Conservation (phyloP, 2,888 invertebrate genomes). For the Cataglyphis albicans region DNA sequence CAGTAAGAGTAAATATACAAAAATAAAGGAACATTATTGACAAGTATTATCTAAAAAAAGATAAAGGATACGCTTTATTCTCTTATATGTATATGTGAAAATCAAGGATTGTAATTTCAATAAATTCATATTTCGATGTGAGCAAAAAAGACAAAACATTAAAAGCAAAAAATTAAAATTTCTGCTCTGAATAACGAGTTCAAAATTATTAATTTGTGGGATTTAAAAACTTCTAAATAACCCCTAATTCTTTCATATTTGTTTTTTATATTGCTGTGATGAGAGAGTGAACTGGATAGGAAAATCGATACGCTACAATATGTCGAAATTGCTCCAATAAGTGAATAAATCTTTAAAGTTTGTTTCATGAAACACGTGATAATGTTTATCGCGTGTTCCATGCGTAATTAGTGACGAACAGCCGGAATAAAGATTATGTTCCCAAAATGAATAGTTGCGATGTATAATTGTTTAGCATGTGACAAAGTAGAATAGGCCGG, state of each 20-base stretch:
- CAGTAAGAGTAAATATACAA: neutral
- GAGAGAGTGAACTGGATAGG: neutral
- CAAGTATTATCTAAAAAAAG: too few relatives aligned
- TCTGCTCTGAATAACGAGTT: too few relatives aligned
- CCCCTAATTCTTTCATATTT: neutral
- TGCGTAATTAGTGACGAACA: neutral
- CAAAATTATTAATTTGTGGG: too few relatives aligned
- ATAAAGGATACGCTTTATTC: too few relatives aligned
- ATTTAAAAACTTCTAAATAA: too few relatives aligned
- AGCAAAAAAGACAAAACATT: neutral
- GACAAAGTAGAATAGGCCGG: constrained; percentile 14
- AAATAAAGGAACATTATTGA: neutral
- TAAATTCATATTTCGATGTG: neutral
- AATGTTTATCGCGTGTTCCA: neutral
- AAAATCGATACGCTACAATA: neutral
- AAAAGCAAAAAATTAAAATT: neutral
- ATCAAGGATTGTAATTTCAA: neutral
- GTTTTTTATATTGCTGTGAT: neutral
- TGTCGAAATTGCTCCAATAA: neutral
- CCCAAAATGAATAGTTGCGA: neutral
- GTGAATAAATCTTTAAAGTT: neutral
- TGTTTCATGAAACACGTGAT: neutral
- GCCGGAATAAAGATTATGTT: neutral
- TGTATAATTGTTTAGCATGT: constrained; percentile 1
- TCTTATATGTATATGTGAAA: too few relatives aligned